phyloP scores from a whole-genome alignment of 2,113 vertebrate species.

The Chitala chitala region DNA sequence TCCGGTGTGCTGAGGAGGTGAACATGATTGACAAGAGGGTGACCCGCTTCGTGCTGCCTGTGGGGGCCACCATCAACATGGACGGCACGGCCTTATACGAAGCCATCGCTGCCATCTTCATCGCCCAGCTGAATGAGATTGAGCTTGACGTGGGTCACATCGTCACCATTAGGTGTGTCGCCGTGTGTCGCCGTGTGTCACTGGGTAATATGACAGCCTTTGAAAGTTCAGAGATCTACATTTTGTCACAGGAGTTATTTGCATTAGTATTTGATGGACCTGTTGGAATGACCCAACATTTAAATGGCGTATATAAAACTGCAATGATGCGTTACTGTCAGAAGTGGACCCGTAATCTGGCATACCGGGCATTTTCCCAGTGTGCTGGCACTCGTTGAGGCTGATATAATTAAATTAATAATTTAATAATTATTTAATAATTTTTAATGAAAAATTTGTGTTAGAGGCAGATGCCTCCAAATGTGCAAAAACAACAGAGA shows the following conservation, averaged over 20 bases:
- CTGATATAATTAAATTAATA: too few species aligned
- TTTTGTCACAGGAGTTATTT: not conserved
- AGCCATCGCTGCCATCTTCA: slow-evolving; percentile 92
- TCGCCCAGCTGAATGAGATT: slow-evolving; percentile 86
- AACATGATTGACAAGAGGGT: slow-evolving; percentile 89
- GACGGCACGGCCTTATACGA: slow-evolving; percentile 95
- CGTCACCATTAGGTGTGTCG: slow-evolving; percentile 83
- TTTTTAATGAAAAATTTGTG: too few species aligned
- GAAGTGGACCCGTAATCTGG: too few species aligned
- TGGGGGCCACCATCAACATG: slow-evolving; percentile 98
- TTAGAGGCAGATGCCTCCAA: too few species aligned
- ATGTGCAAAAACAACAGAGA: too few species aligned
- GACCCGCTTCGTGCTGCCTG: slow-evolving; percentile 90
- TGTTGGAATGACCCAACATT: slow-evolving; percentile 2
- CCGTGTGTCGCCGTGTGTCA: not conserved
- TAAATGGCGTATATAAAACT: not conserved
- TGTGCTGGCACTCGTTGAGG: too few species aligned
- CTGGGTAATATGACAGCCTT: not conserved
- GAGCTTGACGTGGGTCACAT: slow-evolving; percentile 81
- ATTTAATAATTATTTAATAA: too few species aligned
- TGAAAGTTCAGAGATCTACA: not conserved
- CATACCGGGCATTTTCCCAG: too few species aligned
- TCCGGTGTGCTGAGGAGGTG: slow-evolving; percentile 92
- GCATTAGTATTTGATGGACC: not conserved
- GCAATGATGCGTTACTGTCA: not conserved